Base-by-base conservation (phyloP, 2,888 invertebrate species). In the Agriopis aurantiaria region DNA sequence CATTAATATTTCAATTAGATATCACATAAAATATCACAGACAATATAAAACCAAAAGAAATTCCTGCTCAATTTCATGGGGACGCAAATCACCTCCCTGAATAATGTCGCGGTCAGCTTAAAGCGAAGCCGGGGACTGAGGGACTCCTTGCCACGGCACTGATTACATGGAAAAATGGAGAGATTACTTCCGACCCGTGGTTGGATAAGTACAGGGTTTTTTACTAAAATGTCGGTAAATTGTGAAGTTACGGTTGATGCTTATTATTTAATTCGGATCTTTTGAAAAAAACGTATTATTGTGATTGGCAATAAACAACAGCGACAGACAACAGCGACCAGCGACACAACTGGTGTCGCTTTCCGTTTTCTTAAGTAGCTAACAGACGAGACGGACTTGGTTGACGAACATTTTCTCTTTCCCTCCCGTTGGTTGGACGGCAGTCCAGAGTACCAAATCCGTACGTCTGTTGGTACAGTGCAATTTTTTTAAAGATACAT, bases 91-190 rank as follows among this genome's bases (percentile, higher is more conserved):
- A 53, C 62, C 52, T 53, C 17, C 46, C 52, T 62, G 45, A 62
- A 53, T 52, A 52, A 62, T 62, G 62, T 46, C 53, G 53, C 53
- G 62, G 62, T 62, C 62, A 62, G 62, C 62, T 53, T 62, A 62
- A 58, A 58, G 53, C 53, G 62, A 23, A 52, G 33, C 53, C 53
- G 53, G 62, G 62, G 52, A 49, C 23, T 14, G 45, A 53, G 45
- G 52, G 52, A 53, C 53, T 51, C 53, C 45, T 51, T 43, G 61
- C 62, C 52, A 43, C 46, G 60, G 33, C 53, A 52, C 62, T 62
- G 62, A 62, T 62, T 62, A 62, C 62, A 52, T 17, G 43, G 45
- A 53, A 53, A 62, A 62, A 62, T 45, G 62, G 53, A 33, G 23
- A 53, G 62, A 62, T 62, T 62, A 62, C 62, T 45, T 53, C 53